Conservation (phyloP, 2,888 invertebrate species). For the Chrysolina oricalcia region DNA sequence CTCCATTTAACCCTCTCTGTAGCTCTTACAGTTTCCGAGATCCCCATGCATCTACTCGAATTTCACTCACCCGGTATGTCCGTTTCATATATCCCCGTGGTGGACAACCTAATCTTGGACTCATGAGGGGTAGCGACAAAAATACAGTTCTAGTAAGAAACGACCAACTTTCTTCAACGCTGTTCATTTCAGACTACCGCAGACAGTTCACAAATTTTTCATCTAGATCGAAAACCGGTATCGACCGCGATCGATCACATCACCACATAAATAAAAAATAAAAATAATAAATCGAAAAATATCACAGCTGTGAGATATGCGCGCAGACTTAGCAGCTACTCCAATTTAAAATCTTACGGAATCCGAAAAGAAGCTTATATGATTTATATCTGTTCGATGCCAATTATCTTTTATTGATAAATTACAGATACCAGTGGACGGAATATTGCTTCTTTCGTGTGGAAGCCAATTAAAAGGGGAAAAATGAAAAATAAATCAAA, state of each 20-base stretch:
- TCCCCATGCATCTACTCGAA: too few relatives aligned
- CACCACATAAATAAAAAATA: background rate
- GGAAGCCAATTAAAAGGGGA: slow-evolving; percentile 18
- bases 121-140: too few relatives aligned
- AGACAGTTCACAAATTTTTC: slow-evolving; percentile 12
- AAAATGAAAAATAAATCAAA: slow-evolving; percentile 11
- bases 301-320: slow-evolving; percentile 21
- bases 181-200: background rate
- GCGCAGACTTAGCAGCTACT: slow-evolving; percentile 18
- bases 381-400: slow-evolving; percentile 29
- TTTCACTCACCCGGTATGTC: too few relatives aligned
- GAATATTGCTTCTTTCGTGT: slow-evolving; percentile 10
- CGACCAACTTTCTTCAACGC: background rate
- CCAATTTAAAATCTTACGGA: slow-evolving; percentile 16
- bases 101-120: too few relatives aligned
- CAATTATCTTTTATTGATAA: slow-evolving; percentile 37
- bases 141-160: background rate
- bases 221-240: slow-evolving; percentile 15
- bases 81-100: too few relatives aligned
- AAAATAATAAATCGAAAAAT: slow-evolving; percentile 16
- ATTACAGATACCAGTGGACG: slow-evolving; percentile 20
- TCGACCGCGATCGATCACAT: slow-evolving; percentile 14
- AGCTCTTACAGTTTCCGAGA: too few relatives aligned
- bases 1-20: too few relatives aligned
- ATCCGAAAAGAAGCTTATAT: slow-evolving; percentile 10